Evolutionary conservation across 2,113 vertebrate species (phyloP).

Genomic region (Cololabis saira): DNA sequence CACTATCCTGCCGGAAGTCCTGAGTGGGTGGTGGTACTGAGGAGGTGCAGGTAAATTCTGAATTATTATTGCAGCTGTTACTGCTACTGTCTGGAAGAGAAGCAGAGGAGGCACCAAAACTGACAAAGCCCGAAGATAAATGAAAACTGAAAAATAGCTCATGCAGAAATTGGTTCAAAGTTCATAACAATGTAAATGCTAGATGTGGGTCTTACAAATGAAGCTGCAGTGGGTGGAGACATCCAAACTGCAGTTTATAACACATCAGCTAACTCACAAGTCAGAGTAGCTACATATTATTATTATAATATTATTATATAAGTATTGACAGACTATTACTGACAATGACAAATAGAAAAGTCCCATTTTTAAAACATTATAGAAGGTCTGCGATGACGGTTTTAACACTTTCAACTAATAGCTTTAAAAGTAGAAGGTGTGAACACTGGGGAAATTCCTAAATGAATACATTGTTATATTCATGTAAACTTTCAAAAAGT

Average conservation of each 20-base stretch:
- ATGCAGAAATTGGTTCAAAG: background rate
- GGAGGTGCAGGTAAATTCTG: conserved; percentile 88
- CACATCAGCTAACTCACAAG: background rate
- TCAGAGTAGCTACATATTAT: background rate
- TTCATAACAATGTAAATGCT: background rate
- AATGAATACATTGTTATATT: background rate
- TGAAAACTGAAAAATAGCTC: background rate
- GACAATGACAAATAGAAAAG: background rate
- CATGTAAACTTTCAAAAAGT: background rate
- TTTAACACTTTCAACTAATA: background rate
- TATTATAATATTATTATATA: too few relatives aligned
- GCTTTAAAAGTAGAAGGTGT: background rate
- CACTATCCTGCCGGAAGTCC: conserved; percentile 90
- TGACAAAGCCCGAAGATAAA: conserved; percentile 27
- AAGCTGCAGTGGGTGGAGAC: background rate
- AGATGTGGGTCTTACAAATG: background rate
- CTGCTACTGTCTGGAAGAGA: conserved; percentile 91
- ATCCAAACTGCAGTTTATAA: background rate
- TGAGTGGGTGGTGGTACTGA: conserved; percentile 87
- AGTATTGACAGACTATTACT: background rate
- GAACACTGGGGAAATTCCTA: conserved; percentile 52
- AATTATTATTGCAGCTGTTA: conserved; percentile 85
- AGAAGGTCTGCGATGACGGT: background rate
- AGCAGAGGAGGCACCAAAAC: conserved; percentile 71
- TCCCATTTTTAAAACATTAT: background rate